Base-by-base conservation (phyloP, 2,797 vertebrate species). In the Rhinoraja longicauda region DNA sequence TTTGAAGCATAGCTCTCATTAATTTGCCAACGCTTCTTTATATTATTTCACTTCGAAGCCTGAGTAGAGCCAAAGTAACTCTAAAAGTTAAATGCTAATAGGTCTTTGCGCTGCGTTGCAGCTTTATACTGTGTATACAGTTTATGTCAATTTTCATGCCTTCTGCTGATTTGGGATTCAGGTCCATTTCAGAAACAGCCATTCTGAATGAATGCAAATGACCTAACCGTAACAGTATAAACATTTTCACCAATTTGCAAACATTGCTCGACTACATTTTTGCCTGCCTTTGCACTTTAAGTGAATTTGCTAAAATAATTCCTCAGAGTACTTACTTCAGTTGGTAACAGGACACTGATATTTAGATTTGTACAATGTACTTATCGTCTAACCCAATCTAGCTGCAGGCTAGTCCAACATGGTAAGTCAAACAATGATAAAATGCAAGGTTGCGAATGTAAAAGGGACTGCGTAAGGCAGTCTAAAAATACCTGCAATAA, bases 231-330 rank as follows among this genome's bases (percentile, higher is more conserved):
- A 17, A 88, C n/a, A 36, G 62, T 88, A 62, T 88, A 36, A 88
- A 15, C 15, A n/a, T 32, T 67, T 32, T 67, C 62, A 36, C n/a
- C 15, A 67, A 88, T 88, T 88, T 88, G 59, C n/a, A 62, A 88
- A 88, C n/a, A 67, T 19, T 67, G n/a, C 62, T 67, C 29, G 17
- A 67, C 9, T 88, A 21, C 57, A 36, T 64, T 67, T 19, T 67
- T 88, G 84, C 84, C 86, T 88, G 59, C 62, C 84, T 88, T 67
- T 67, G 84, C 59, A 88, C 59, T 88, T 88, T 32, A 86, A 86
- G 62, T 67, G 88, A 88, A 88, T 67, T 17, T 19, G 26, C 7
- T 88, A 36, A 88, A 67, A 88, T 88, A 32, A 19, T 67, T 67
- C 84, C 59, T 88, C 29, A 88, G 84, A 88, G 62, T 64, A n/a